Conservation (phyloP, 30 jellyfish, hydroid and myxozoan species). For the Turritopsis rubra region DNA sequence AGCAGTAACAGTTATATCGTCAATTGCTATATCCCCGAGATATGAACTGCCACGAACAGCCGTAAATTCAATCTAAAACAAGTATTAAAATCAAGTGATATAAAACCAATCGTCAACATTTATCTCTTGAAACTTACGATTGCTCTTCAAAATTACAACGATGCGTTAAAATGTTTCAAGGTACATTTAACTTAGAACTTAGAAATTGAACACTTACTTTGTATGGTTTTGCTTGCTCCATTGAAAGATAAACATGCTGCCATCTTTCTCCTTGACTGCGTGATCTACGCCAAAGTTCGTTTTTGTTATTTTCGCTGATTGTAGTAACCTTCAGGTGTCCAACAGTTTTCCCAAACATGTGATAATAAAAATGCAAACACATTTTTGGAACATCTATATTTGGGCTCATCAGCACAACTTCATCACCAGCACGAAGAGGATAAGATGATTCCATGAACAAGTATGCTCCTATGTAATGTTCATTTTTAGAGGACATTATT, state of each 20-base stretch:
- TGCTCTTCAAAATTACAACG: too few species aligned
- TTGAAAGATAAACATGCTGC: background rate
- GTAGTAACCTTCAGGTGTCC: background rate
- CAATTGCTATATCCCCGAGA: background rate
- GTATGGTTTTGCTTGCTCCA: background rate
- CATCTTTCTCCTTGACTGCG: constrained; percentile 2
- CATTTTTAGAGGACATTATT: too few species aligned
- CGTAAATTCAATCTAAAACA: background rate
- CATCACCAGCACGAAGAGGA: constrained; percentile 5
- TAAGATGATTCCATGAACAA: background rate
- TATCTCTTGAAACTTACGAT: too few species aligned
- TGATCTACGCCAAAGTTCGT: constrained; percentile 9
- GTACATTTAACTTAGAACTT: too few species aligned
- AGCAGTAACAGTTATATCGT: background rate
- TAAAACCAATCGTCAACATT: too few species aligned
- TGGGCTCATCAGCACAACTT: background rate
- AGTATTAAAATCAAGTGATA: background rate
- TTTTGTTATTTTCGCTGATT: background rate
- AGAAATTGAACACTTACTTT: constrained; percentile 1
- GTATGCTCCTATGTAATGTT: background rate
- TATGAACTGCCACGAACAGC: constrained; percentile 15
- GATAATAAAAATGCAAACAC: background rate
- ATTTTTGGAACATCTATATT: background rate
- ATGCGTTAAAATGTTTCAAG: too few species aligned
- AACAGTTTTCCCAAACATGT: background rate